Base-by-base conservation (phyloP, 2,888 invertebrate species). In the Cancer borealis region DNA sequence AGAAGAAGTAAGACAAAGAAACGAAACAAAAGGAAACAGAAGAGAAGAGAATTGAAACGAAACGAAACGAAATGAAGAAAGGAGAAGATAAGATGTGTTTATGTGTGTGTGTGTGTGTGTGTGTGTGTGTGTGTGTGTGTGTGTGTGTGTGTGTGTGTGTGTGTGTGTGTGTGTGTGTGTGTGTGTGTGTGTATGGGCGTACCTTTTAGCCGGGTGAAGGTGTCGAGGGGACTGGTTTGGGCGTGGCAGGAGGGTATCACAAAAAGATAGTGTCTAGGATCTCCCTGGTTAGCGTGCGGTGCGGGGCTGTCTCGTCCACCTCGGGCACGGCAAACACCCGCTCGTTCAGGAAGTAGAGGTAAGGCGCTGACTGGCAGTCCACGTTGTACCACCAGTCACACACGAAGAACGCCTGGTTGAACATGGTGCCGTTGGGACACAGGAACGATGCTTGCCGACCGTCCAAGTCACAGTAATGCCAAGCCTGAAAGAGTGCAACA, bases 361-460 rank as follows among this genome's bases (percentile, higher is more conserved):
- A 95, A 1, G 95, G 95, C 10, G 95, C 95, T 3, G 92, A 88
- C 60, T 93, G 95, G 47, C 95, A 95, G 95, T 95, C 95, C 54
- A 93, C 90, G 95, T 95, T 95, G 95, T 95, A 95, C 95, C 95
- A 95, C 95, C 95, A 95, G 94, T 95, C 95, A 54, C 95, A 95
- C 92, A 95, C 95, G 92, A 95, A 95, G 92, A 95, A 95, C 21
- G 95, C 95, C 88, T 95, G 95, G 94, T 95, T 95, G 90, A 95
- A 95, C 92, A 95, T 94, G 89, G 95, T 95, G 73, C 95, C 95
- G 94, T 95, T 95, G 26, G 95, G 95, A 66, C 95, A 95, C n/a
- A 95, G 90, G 92, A 95, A 95, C 46, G 95, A 94, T 0, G 95
- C 95, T 87, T 95, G 95, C n/a, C 95, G 91, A 12, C 95, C 95